Percentiles rank a stretch among this genome's conserved stretches.
Conservation (phyloP, 2,113 vertebrate species). For the Otus sunia region DNA sequence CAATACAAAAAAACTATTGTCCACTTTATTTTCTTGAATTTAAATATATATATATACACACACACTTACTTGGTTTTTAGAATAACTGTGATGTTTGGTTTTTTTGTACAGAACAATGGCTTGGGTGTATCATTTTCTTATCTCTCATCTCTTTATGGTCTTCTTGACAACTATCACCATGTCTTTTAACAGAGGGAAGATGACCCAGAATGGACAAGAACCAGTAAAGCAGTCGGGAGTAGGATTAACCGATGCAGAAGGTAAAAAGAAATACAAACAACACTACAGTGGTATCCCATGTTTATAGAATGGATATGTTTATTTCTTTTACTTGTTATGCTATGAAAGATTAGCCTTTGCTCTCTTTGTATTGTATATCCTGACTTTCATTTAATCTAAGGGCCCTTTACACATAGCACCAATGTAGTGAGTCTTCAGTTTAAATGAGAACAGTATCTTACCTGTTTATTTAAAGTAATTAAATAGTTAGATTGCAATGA, state of each 20-base stretch:
- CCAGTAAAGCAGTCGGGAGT: conserved; percentile 76
- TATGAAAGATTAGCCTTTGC: background rate
- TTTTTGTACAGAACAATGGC: background rate
- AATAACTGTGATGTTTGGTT: background rate
- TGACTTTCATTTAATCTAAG: background rate
- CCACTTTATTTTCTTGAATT: background rate
- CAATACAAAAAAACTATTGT: background rate
- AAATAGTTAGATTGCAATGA: background rate
- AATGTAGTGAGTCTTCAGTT: background rate
- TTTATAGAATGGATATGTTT: background rate
- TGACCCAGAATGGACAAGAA: conserved; percentile 86
- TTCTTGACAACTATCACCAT: background rate
- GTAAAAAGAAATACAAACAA: conserved; percentile 73
- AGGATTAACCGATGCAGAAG: conserved; percentile 85
- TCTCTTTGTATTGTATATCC: background rate
- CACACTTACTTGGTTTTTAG: background rate
- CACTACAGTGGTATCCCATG: background rate
- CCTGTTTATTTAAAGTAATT: background rate
- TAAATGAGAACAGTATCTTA: background rate
- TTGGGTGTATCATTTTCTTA: background rate
- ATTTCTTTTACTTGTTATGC: background rate
- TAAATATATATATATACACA: background rate
- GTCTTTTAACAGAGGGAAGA: conserved; percentile 83
- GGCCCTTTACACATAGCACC: background rate
- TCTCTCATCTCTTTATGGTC: background rate